Base-by-base conservation (phyloP, 2,888 invertebrate species). In the Liopterus haemorrhoidalis region DNA sequence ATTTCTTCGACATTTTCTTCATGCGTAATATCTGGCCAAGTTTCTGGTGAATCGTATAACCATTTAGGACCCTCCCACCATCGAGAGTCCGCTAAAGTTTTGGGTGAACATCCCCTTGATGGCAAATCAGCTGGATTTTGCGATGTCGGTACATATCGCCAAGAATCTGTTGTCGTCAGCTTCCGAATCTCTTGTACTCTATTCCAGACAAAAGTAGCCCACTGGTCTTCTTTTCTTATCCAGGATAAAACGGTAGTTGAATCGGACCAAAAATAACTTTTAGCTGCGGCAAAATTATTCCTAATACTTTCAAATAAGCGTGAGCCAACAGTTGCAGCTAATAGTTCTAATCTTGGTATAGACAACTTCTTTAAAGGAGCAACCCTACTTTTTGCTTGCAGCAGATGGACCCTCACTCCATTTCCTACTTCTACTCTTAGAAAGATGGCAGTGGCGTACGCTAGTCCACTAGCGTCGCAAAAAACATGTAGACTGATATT, bases 31-130 rank as follows among this genome's bases (percentile, higher is more conserved):
- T 11, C 27, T 4, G 59, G 59, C 59, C 59, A 61, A 5, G 40
- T 6, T 16, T 52, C 42, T 15, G 43, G 28, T 5, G 42, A 5
- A 19, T 44, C 12, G 15, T 43, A 40, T n/a, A 63, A 41, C 61
- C 59, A 61, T 2, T 35, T 11, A 5, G 60, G 60, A 4, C 59
- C 60, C 49, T 55, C 50, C 59, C 57, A 63, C 61, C 60, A 62
- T 50, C 39, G 37, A 2, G 55, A 52, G 18, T 57, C 43, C 3
- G 56, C 4, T 2, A 62, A 46, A 15, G 55, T 38, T 33, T 47
- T 32, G 1, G 54, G 42, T 9, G 33, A 38, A 45, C 60, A 61
- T 3, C 60, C 61, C 33, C 61, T 32, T 2, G 58, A 59, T 5
- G 59, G 57, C 5, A 60, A 43, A 45, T 60, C 4, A 60, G 43